These are phyloP conservation scores for Pedionomus torquatus DNA, from an alignment of 2,113 vertebrate species.

Conservation along the genomic window DNA sequence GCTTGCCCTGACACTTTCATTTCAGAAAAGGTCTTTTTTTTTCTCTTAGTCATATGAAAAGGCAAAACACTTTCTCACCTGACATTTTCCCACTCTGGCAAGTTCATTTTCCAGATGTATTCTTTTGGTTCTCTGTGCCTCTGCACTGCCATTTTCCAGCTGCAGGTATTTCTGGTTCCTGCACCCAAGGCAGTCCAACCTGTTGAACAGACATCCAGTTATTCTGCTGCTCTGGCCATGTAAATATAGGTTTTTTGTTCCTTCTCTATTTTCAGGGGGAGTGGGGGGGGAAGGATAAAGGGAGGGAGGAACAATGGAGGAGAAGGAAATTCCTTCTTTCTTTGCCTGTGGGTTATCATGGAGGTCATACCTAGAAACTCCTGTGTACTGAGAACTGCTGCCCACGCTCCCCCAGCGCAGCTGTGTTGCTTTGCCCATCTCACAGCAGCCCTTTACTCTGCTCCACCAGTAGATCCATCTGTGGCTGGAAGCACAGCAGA, in stretches of 20 bases:
- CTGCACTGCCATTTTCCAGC: background rate
- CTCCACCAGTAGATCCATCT: background rate
- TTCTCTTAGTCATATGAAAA: background rate
- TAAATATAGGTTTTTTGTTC: rapidly evolving
- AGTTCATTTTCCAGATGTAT: background rate
- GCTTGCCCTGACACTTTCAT: background rate
- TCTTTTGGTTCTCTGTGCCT: background rate
- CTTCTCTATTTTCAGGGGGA: background rate
- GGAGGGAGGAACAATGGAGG: background rate
- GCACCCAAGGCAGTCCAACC: background rate
- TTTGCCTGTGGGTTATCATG: background rate
- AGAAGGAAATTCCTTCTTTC: background rate
- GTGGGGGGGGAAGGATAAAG: rapidly evolving
- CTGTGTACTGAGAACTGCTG: background rate
- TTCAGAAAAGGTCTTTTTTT: background rate
- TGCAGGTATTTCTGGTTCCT: background rate
- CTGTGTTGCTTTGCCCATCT: background rate
- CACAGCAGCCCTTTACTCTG: background rate
- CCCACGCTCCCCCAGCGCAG: rapidly evolving
- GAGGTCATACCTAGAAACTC: background rate
- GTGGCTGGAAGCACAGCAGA: background rate
- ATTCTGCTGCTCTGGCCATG: background rate
- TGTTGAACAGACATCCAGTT: background rate
- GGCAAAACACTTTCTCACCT: background rate
- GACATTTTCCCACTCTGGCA: background rate